Base-by-base conservation (phyloP, 2,797 vertebrate species). In the Chaunax sp. region DNA sequence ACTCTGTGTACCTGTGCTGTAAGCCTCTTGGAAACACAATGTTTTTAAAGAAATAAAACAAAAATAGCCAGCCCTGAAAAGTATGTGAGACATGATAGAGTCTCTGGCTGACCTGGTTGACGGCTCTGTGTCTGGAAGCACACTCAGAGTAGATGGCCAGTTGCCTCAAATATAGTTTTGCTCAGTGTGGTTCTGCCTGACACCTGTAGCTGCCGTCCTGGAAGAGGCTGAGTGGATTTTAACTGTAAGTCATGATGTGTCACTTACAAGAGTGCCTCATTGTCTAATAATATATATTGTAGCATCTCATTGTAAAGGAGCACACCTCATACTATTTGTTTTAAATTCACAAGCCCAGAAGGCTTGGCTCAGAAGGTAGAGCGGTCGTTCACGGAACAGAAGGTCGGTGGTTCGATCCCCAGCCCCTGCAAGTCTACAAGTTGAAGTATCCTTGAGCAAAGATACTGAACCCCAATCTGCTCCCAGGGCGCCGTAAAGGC, bases 1-100 rank as follows among this genome's bases (percentile, higher is more conserved):
- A 85, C 88, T 70, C 37, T 0, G 58, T 88, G 84, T 89, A 86
- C 84, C 85, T 87, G 76, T 5, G 47, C 74, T n/a, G 22, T 6
- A 22, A 15, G 77, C 65, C 87, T 89, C 86, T 82, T 56, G 74
- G 77, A 84, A 88, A 37, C 28, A 37, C 35, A 12, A 3, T 37
- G 75, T 69, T 14, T 61, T 51, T 4, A 44, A 69, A 75, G 68
- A 78, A 79, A 69, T 66, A 25, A 76, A 70, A 51, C 70, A 62
- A 79, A 85, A 83, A 80, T 77, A 84, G 69, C 65, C 23, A n/a
- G 11, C 20, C 41, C 41, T 4, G 45, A 69, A 57, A 52, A 52
- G 45, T n/a, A 23, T 20, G 51, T 62, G 67, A 81, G 55, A 18
- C 68, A 77, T 69, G 67, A 58, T 51, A 18, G 38, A 63, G 54